Evolutionary conservation across 2,113 vertebrate species (phyloP), one percentile per base, ranked within the genome.

Genomic region (Rhinolophus ferrumequinum): DNA sequence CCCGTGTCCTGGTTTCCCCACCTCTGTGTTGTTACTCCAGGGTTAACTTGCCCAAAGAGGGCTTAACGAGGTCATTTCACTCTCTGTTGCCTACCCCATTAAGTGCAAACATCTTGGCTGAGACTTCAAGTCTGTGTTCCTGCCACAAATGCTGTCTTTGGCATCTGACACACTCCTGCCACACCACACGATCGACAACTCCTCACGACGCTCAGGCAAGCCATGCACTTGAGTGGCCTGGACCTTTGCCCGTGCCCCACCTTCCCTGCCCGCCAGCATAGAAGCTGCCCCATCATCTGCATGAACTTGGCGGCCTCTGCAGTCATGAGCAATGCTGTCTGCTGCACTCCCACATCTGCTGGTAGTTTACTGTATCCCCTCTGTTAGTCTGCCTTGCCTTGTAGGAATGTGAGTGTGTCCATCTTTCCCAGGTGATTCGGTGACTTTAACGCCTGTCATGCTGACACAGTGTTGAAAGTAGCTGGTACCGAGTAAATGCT

Each of bases 161-260:
- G 89, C 91, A 62, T 35, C 56, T 0, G 52, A 3, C 38, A 28
- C 0, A 0, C 5, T 33, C 73, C 79, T 18, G 60, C 62, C 72
- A 11, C 44, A 15, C 84, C 16, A 1, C 3, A 3, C 38, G 5
- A 0, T 21, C 52, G 0, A 5, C 60, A 28, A 2, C 21, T 56
- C 26, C 24, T 28, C 41, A 0, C 3, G 3, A 35, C 28, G 47
- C 56, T 69, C 13, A 35, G 44, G 19, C 19, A 1, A 7, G 35
- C 67, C 44, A 0, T 8, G 30, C 12, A 0, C 28, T 62, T n/a
- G 88, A 44, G 14, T 0, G 5, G 86, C 30, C 21, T 38, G 82
- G 72, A 19, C 72, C 47, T 16, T 11, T 16, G 72, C 54, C 72
- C 22, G 12, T 0, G 13, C 72, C 56, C 33, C 50, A 38, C 21